Conservation (phyloP, 2,888 invertebrate genomes). For the Colostygia pectinataria region DNA sequence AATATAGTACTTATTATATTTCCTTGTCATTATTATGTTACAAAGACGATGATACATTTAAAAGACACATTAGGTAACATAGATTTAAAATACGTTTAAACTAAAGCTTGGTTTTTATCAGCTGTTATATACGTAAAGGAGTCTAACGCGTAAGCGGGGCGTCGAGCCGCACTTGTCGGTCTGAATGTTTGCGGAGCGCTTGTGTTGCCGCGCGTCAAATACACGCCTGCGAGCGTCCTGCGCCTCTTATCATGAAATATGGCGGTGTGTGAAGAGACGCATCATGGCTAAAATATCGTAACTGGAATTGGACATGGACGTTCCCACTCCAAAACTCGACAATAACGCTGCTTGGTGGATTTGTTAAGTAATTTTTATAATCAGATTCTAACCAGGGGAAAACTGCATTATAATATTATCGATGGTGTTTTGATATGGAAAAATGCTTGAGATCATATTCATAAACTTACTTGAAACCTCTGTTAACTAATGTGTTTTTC, state of each 20-base stretch:
- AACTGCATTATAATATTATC: too few species aligned
- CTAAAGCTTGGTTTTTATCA: neutral
- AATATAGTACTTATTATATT: too few species aligned
- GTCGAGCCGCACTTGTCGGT: slow-evolving; percentile 9
- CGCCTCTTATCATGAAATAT: slow-evolving; percentile 23
- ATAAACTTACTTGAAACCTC: too few species aligned
- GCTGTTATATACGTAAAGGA: neutral
- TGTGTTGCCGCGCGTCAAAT: slow-evolving; percentile 21
- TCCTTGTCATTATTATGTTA: too few species aligned
- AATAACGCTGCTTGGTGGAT: neutral
- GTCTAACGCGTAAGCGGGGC: slow-evolving; percentile 6
- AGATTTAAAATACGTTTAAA: too few species aligned
- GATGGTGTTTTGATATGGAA: too few species aligned
- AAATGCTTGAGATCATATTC: too few species aligned
- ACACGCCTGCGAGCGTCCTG: slow-evolving; percentile 11
- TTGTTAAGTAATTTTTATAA: too few species aligned
- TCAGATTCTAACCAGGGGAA: too few species aligned
- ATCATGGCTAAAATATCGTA: slow-evolving; percentile 10
- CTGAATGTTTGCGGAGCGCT: slow-evolving; percentile 21
- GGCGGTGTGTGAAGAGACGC: slow-evolving; percentile 8
- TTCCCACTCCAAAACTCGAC: neutral
- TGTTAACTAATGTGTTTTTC: neutral
- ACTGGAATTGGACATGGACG: slow-evolving; percentile 8
- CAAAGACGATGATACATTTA: too few species aligned
- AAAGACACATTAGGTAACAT: too few species aligned